Conservation (phyloP, 1,140 invertebrate species). For the Drosophila nebulosa region DNA sequence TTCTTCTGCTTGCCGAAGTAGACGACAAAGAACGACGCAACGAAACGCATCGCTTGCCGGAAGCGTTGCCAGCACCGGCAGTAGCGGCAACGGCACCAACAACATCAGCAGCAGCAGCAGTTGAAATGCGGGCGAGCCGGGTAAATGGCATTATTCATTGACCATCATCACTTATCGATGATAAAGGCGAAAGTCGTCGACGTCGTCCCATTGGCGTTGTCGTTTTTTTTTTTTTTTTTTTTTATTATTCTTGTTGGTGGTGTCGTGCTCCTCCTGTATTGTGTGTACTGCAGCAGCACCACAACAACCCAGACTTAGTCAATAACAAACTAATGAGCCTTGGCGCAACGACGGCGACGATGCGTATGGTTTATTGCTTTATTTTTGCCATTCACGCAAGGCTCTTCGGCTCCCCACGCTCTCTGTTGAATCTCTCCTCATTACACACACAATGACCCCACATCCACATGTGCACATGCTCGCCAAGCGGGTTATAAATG, state of each 20-base stretch:
- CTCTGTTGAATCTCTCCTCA: background rate
- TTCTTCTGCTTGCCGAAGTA: conserved; percentile 25
- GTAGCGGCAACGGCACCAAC: conserved; percentile 28
- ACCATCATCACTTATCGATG: conserved; percentile 66
- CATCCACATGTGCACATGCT: conserved; percentile 41
- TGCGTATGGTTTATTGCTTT: conserved; percentile 65
- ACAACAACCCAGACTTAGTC: conserved; percentile 49
- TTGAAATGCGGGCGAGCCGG: conserved; percentile 70
- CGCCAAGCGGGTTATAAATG: background rate
- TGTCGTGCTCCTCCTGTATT: conserved; percentile 17
- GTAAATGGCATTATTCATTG: conserved; percentile 49
- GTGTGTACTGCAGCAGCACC: background rate
- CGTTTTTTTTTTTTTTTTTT: conserved; percentile 22
- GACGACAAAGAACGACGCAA: conserved; percentile 1
- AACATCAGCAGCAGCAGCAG: conserved; percentile 29
- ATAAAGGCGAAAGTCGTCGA: conserved; percentile 60
- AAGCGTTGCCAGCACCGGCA: conserved; percentile 16
- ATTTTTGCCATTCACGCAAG: conserved; percentile 65
- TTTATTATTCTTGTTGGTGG: conserved; percentile 19
- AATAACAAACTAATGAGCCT: conserved; percentile 78
- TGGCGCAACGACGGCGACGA: conserved; percentile 47
- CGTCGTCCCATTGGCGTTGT: background rate
- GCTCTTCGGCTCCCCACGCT: background rate
- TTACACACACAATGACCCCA: conserved; percentile 69
- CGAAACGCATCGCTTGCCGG: background rate